Conservation (phyloP, 2,888 invertebrate species). For the Stenichneumon culpator region DNA sequence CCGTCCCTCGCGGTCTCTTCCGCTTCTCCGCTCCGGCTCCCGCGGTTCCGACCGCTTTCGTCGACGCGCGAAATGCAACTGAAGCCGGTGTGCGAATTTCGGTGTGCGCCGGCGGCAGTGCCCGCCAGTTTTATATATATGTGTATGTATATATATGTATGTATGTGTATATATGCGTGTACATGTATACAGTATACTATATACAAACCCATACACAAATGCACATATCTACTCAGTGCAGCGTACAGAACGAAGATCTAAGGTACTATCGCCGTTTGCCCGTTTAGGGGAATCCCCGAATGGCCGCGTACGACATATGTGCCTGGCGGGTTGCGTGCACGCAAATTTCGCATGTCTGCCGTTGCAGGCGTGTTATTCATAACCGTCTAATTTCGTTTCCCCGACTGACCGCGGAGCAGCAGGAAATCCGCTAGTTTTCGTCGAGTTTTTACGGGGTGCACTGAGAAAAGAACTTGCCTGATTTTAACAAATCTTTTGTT, state of each 20-base stretch:
- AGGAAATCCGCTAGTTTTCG: too few species aligned
- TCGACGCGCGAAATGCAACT: conserved; percentile 70
- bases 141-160: conserved; percentile 1
- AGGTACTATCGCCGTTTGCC: conserved; percentile 3
- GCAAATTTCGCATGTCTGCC: conserved; percentile 41
- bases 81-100: conserved; percentile 56
- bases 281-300: conserved; percentile 1
- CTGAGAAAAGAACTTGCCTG: background rate
- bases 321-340: conserved; percentile 12
- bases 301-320: conserved; percentile 3
- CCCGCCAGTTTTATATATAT: conserved; percentile 16
- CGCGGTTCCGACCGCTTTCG: conserved; percentile 42
- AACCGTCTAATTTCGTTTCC: conserved; percentile 30
- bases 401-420: background rate
- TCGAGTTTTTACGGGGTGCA: conserved; percentile 1
- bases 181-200: conserved; percentile 8
- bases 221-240: background rate
- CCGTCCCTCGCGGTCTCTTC: background rate
- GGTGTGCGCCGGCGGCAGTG: conserved; percentile 51
- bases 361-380: background rate
- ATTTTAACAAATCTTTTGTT: background rate
- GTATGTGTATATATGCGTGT: background rate
- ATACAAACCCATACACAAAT: background rate
- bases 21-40: background rate
- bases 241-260: conserved; percentile 1